Percentiles rank a stretch among this genome's conserved stretches.
phyloP scores from a whole-genome alignment of 2,797 vertebrate species.

The Etheostoma perlongum region DNA sequence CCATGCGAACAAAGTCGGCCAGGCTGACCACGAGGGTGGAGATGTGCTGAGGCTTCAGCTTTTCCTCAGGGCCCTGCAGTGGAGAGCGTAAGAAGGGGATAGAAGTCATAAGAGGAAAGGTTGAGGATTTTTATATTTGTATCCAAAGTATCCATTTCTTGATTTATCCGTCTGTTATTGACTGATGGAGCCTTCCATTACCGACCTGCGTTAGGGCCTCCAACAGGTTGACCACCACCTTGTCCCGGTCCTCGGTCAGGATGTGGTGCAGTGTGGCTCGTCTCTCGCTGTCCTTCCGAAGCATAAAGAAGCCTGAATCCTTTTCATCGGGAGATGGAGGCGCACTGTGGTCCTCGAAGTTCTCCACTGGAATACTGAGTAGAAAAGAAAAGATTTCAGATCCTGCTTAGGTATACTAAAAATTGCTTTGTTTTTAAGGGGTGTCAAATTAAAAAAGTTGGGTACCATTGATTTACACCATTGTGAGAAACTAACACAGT shows the following conservation, averaged over 20 bases:
- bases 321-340: slow-evolving; percentile 98
- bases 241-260: slow-evolving; percentile 94
- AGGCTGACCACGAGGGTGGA: slow-evolving; percentile 92
- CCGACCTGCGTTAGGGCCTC: slow-evolving; percentile 93
- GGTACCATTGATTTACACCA: background rate
- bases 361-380: slow-evolving; percentile 96
- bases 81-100: background rate
- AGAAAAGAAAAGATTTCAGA: background rate
- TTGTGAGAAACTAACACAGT: background rate
- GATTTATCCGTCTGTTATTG: background rate
- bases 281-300: slow-evolving; percentile 96
- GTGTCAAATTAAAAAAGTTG: background rate
- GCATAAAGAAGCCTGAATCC: slow-evolving; percentile 96
- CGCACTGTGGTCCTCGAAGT: slow-evolving; percentile 98
- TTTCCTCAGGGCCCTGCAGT: slow-evolving; percentile 91
- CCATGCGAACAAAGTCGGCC: slow-evolving; percentile 94
- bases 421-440: background rate
- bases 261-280: slow-evolving; percentile 96
- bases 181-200: background rate
- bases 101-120: background rate
- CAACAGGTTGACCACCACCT: slow-evolving; percentile 93
- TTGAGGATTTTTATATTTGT: background rate
- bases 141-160: background rate
- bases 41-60: slow-evolving; percentile 92
- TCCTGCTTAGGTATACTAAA: background rate